Base-by-base conservation (phyloP, 1,140 invertebrate species). In the Oedothorax gibbosus region DNA sequence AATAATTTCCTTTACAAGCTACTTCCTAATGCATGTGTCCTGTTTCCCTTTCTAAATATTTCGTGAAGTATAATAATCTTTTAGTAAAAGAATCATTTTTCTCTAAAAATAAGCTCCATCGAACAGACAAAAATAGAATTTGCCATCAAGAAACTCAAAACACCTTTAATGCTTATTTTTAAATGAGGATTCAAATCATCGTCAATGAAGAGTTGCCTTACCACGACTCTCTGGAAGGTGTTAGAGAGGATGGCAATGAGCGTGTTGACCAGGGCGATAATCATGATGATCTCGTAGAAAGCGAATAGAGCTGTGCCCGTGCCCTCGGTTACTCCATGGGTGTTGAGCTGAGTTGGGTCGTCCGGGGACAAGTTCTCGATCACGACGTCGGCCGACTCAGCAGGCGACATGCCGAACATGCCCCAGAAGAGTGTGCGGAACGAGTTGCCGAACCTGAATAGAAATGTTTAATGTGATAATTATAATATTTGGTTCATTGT, bases 161-260 rank as follows among this genome's bases (percentile, higher is more conserved):
- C n/a, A n/a, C n/a, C n/a, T n/a, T 35, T 35, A 35, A 35, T 35
- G 35, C 35, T 2, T 35, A 35, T 35, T 35, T 35, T 35, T 35
- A 35, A 5, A 35, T 35, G 35, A 35, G 1, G 1, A 35, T 35
- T 35, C 5, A 5, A 1, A 35, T 35, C 35, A n/a, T 35, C 35
- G 1, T 35, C 35, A 35, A 35, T 35, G 35, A 35, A 35, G 35
- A 35, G 35, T 35, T 35, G 35, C 35, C 77, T 86, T 56, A 80
- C 85, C 0, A 81, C 57, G 6, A 95, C 93, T 86, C 91, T 90
- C 88, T 94, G 93, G 88, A 94, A 94, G 0, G 93, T 94, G 86
- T 94, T 94, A 20, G 93, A 93, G 92, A 95, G 94, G 87, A 94
- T 94, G 6, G 94, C 94, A 85, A 95, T 94, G 54, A 95, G 90